Conservation (phyloP, 2,797 vertebrate genomes). For the Odontamblyopus lacepedii region DNA sequence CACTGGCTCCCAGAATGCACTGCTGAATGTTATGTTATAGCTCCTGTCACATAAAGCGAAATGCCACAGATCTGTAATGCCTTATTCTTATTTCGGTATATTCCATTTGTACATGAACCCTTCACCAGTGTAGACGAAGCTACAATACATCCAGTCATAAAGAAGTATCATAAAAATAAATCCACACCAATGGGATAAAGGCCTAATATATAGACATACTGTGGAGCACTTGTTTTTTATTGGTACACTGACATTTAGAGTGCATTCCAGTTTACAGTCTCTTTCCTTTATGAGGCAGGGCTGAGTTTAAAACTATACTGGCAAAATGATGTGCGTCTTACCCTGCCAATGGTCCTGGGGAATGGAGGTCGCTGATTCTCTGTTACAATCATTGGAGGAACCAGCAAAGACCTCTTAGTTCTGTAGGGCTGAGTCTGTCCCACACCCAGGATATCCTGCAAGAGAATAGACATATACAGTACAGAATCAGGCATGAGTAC, state of each 20-base stretch:
- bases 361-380: constrained; percentile 94
- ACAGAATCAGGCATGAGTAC: background rate
- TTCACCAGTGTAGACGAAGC: background rate
- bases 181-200: background rate
- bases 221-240: background rate
- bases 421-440: constrained; percentile 78
- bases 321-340: constrained; percentile 66
- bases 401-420: constrained; percentile 89
- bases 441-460: constrained; percentile 84
- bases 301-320: background rate
- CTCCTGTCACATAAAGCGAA: background rate
- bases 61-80: background rate
- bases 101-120: constrained; percentile 1
- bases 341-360: constrained; percentile 88
- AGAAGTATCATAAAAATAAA: constrained; percentile 5
- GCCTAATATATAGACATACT: constrained; percentile 1
- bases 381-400: constrained; percentile 87
- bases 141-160: constrained; percentile 1
- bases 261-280: background rate
- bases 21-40: background rate
- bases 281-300: constrained; percentile 8
- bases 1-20: background rate
- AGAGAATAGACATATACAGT: constrained; percentile 37
- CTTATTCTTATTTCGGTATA: background rate
- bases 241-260: background rate